Evolutionary conservation across 2,113 vertebrate genomes (phyloP), one percentile per base, ranked within the genome.

Genomic region (Amphiprion percula): DNA sequence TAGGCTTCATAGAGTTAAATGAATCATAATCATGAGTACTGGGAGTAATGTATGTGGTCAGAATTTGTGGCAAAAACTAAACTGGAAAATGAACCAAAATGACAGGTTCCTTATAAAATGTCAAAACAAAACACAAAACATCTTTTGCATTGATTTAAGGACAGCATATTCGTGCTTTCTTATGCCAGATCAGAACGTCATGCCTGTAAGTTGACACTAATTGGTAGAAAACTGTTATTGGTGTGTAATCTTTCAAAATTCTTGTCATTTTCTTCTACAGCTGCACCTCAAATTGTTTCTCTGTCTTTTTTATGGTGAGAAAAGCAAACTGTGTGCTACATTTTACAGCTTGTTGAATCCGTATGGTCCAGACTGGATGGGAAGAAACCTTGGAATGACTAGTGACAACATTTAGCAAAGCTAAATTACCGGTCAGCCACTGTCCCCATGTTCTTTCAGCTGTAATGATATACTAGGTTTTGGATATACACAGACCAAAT

Each of bases 391-490:
- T 74, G 64, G 68, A 88, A 83, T 77, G 60, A 82, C 68, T 33
- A 26, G 76, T 68, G 74, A 81, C 73, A 82, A 76, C 74, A 77
- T 89, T 85, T 84, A 82, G 81, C 54, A 60, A 82, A 74, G 64
- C 62, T 47, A 88, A 88, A 90, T 84, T 59, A 68, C 87, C 68
- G 89, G 90, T 86, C 84, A 88, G 87, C 84, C 80, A 7, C 74
- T 68, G 83, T 87, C 81, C 78, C 37, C 79, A 12, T 90, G 82
- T 87, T 89, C 86, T 70, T 70, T 82, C 64, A 77, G 84, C 79
- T 77, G 46, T 92, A 93, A 93, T 92, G 68, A 91, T 33, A 93
- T 26, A 53, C 77, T 90, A 5, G 74, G 60, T 5, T 83, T 64
- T 75, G 73, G 60, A 44, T 65, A 61, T 68, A 63, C 46, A 67